Evolutionary conservation across 2,797 vertebrate genomes (phyloP).

Genomic region (Peromyscus eremicus): DNA sequence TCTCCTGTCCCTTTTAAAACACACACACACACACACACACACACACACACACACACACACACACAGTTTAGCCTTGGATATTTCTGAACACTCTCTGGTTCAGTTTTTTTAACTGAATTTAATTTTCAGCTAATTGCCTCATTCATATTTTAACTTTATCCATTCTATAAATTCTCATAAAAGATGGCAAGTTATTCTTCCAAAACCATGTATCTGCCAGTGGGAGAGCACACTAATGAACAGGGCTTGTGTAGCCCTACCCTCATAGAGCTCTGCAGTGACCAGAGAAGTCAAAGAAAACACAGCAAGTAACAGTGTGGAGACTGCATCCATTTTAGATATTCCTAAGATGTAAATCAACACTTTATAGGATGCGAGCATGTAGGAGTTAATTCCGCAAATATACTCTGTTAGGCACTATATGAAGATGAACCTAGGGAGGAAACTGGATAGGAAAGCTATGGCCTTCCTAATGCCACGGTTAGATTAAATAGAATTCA

Average conservation of each 20-base stretch:
- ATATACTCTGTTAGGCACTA: not conserved
- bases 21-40: not conserved
- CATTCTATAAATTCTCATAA: not conserved
- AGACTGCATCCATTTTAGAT: not conserved
- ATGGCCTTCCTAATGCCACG: not conserved
- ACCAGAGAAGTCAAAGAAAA: not conserved
- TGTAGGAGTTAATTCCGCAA: not conserved
- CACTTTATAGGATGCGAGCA: not conserved
- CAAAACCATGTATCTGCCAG: not conserved
- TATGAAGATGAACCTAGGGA: not conserved
- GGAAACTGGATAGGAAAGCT: no score
- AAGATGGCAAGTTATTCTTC: conserved; percentile 16
- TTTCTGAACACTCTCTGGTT: not conserved
- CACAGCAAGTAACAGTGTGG: not conserved
- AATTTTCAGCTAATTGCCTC: not conserved
- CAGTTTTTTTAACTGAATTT: not conserved
- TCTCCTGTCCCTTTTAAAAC: not conserved
- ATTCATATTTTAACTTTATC: not conserved
- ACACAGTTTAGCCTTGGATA: not conserved
- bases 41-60: not conserved
- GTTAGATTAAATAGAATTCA: not conserved
- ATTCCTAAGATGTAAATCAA: conserved; percentile 1
- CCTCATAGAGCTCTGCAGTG: not conserved
- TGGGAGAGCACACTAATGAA: not conserved
- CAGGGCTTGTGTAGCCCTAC: not conserved